Conservation (phyloP, 1,140 invertebrate species). For the Drosophila micromelanica region DNA sequence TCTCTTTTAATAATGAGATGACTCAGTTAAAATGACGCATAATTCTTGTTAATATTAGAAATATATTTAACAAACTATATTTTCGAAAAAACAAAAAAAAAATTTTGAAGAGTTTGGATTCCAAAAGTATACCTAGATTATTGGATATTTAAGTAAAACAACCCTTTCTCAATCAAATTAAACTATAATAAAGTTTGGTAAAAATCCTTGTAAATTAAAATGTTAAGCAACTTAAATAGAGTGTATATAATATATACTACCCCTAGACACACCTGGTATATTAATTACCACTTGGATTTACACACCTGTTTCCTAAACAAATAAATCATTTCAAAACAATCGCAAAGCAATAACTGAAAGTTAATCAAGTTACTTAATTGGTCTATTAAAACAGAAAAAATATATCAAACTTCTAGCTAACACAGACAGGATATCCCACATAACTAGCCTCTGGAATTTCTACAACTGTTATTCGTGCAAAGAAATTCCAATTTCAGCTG, state of each 20-base stretch:
- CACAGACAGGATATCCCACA: conserved; percentile 22
- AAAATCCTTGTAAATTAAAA: not conserved
- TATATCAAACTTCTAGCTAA: not conserved
- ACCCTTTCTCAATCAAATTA: too few relatives aligned
- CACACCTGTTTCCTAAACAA: not conserved
- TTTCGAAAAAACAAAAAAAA: too few relatives aligned
- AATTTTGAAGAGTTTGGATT: too few relatives aligned
- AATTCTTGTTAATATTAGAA: too few relatives aligned
- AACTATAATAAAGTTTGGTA: too few relatives aligned
- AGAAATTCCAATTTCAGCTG: conserved; percentile 12
- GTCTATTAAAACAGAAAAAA: not conserved
- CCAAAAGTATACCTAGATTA: too few relatives aligned
- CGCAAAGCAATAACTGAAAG: not conserved
- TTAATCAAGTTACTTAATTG: not conserved
- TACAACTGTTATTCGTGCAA: conserved; percentile 19
- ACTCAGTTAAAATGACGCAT: conserved; percentile 16
- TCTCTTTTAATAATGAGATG: conserved; percentile 23
- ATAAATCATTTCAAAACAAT: not conserved
- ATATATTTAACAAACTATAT: too few relatives aligned
- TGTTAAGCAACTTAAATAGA: not conserved
- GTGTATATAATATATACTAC: not conserved
- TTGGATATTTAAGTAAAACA: too few relatives aligned
- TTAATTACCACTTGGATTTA: not conserved
- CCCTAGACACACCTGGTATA: too few relatives aligned
- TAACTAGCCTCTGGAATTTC: not conserved